These are phyloP conservation scores for Drosophila triauraria DNA, from an alignment of 1,140 invertebrate species.

Conservation along the genomic window DNA sequence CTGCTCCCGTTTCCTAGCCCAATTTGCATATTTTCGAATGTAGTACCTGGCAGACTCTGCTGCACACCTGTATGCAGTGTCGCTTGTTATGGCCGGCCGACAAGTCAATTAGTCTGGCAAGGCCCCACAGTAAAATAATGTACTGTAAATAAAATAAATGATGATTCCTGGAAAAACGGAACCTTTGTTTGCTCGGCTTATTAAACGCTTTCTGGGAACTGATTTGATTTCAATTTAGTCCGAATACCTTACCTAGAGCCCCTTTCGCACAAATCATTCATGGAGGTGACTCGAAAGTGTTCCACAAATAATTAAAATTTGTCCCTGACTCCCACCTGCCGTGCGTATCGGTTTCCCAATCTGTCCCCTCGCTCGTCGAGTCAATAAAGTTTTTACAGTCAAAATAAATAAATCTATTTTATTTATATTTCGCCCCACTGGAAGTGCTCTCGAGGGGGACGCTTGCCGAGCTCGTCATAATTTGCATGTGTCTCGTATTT, in stretches of 20 bases:
- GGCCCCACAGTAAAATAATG: conserved; percentile 9
- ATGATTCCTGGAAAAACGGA: conserved; percentile 12
- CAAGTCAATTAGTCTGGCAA: conserved; percentile 56
- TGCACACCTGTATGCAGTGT: conserved; percentile 12
- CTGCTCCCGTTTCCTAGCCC: conserved; percentile 12
- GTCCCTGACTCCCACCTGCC: conserved; percentile 25
- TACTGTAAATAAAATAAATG: conserved; percentile 18
- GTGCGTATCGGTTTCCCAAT: conserved; percentile 25
- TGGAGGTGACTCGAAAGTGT: background rate
- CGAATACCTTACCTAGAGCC: conserved; percentile 1
- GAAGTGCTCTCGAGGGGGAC: conserved; percentile 2
- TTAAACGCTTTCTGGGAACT: conserved; percentile 24
- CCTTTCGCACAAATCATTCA: background rate
- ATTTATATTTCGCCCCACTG: conserved; percentile 37
- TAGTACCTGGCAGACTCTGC: background rate
- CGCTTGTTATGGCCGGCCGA: conserved; percentile 24
- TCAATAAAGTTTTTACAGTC: conserved; percentile 51
- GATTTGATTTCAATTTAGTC: conserved; percentile 6
- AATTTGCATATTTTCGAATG: conserved; percentile 61
- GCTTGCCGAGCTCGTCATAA: conserved; percentile 34
- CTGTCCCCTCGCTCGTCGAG: conserved; percentile 5
- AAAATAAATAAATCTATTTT: conserved; percentile 49
- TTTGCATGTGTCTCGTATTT: conserved; percentile 72
- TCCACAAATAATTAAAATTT: conserved; percentile 45
- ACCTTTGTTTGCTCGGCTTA: background rate